Conservation (phyloP, 2,888 invertebrate genomes). For the Thymelicus acteon region DNA sequence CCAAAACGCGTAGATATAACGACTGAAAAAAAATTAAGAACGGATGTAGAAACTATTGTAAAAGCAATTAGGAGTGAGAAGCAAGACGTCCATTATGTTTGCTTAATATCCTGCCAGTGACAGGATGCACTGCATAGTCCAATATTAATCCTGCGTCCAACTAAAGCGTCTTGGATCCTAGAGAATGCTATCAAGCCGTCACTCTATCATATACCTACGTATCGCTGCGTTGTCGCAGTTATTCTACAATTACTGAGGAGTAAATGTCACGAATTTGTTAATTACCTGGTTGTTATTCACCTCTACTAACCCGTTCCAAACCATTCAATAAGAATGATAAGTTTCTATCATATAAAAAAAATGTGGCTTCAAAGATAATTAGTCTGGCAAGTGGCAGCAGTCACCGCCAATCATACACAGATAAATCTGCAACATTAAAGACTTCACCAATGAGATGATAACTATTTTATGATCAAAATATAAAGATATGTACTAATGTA, state of each 20-base stretch:
- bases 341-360: no score
- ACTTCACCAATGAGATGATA: no score
- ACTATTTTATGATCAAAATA: no score
- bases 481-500: no score
- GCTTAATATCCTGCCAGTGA: constrained; percentile 6
- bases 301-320: background rate
- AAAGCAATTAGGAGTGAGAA: background rate
- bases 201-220: constrained; percentile 1
- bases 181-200: constrained; percentile 7
- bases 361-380: background rate
- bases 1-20: no score
- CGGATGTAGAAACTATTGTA: no score
- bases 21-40: no score
- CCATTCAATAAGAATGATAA: no score
- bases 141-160: constrained; percentile 15
- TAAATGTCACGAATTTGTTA: background rate
- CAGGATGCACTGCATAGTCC: constrained; percentile 19
- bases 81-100: constrained; percentile 5
- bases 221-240: background rate
- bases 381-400: background rate
- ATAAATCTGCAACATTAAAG: no score
- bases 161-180: constrained; percentile 8
- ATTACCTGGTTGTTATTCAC: background rate
- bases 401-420: background rate
- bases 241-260: background rate